A percentile compares a stretch with the other conserved stretches of the same genome.
phyloP scores from a whole-genome alignment of 64 coral and sea anemone species.

The Astreopora myriophthalma region DNA sequence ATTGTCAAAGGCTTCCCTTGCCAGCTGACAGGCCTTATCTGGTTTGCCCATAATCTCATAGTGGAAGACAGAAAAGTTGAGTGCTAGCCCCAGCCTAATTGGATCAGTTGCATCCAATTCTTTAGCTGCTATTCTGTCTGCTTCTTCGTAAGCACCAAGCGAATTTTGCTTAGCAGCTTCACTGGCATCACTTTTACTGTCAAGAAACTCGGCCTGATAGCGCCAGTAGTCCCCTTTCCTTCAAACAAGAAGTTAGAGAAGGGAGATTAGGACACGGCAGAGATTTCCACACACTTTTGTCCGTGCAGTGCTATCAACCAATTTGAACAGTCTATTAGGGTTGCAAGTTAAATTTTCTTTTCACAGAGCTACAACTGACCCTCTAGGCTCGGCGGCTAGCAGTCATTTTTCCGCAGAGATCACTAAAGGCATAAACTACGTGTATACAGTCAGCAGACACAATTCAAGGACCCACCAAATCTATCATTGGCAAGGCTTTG shows the following conservation, averaged over 20 bases:
- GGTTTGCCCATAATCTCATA: slow-evolving; percentile 78
- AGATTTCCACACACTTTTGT: background rate
- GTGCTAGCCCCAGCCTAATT: slow-evolving; percentile 75
- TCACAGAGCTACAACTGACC: too few relatives aligned
- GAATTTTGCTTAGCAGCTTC: slow-evolving; percentile 34
- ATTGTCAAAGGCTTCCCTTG: slow-evolving; percentile 66
- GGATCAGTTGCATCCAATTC: slow-evolving; percentile 63
- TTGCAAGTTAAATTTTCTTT: background rate
- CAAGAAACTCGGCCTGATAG: slow-evolving; percentile 88
- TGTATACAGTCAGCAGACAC: too few relatives aligned
- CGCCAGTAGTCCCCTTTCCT: slow-evolving; percentile 96
- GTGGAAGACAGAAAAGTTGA: slow-evolving; percentile 91
- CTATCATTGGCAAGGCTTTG: too few relatives aligned
- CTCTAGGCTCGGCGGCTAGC: background rate
- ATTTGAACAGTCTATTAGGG: background rate
- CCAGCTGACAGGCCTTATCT: slow-evolving; percentile 66
- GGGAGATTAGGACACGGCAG: slow-evolving; percentile 31
- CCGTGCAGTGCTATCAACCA: background rate
- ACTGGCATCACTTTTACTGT: background rate
- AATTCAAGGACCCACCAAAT: too few relatives aligned
- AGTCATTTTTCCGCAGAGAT: background rate
- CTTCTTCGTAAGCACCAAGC: slow-evolving; percentile 48
- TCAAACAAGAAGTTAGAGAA: slow-evolving; percentile 53
- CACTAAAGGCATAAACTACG: background rate
- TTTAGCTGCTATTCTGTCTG: background rate